Conservation (phyloP, 2,888 invertebrate genomes). For the Panzeria rudis region DNA sequence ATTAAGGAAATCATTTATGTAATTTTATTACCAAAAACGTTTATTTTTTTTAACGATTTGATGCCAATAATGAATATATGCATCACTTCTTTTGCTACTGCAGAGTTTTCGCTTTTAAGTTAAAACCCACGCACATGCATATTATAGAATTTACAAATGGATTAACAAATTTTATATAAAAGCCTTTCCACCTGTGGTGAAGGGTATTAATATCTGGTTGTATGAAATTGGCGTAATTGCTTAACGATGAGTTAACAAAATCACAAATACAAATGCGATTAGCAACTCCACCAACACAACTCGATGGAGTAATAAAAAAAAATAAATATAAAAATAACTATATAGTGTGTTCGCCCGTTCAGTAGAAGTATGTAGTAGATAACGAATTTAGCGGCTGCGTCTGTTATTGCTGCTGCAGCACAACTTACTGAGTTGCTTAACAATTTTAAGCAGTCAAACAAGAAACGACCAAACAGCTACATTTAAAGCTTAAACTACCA, state of each 20-base stretch:
- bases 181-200: conserved; percentile 7
- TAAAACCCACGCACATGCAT: neutral
- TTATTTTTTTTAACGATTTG: no score
- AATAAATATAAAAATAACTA: conserved; percentile 30
- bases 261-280: conserved; percentile 38
- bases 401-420: conserved; percentile 13
- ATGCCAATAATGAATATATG: no score
- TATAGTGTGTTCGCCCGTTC: conserved; percentile 19
- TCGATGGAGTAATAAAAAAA: conserved; percentile 1
- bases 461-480: conserved; percentile 42
- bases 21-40: no score
- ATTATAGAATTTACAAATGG: neutral
- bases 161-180: neutral
- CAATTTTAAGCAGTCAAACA: conserved; percentile 65
- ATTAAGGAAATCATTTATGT: no score
- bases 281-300: conserved; percentile 60
- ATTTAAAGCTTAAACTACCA: conserved; percentile 35
- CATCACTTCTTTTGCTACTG: no score
- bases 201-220: conserved; percentile 37
- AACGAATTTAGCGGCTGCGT: neutral
- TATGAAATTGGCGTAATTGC: conserved; percentile 64
- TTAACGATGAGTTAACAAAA: conserved; percentile 62
- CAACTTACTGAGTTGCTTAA: conserved; percentile 60
- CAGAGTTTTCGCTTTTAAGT: neutral
- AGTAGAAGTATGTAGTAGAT: conserved; percentile 19